Evolutionary conservation across 2,797 vertebrate genomes (phyloP), one percentile per base, ranked within the genome.

Genomic region (Acanthiza pusilla): DNA sequence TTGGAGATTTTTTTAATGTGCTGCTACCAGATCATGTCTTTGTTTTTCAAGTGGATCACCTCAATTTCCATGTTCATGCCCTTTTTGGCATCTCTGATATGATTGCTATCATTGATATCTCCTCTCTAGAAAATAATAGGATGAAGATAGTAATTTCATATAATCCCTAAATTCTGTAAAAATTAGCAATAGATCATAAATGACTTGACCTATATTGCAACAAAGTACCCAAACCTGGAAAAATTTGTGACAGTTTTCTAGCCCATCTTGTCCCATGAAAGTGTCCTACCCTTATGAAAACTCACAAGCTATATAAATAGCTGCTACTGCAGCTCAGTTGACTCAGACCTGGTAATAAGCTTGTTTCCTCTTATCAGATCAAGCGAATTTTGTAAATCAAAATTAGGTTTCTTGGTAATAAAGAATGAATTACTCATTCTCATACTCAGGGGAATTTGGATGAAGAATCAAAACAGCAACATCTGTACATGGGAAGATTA

Each of bases 1-100:
- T 1, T n/a, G 36, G 1, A 2, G 10, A 40, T 32, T n/a, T 43
- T 43, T 62, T 38, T 45, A 1, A 55, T 5, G 10, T 2, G 7
- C 2, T 83, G 17, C 4, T 82, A 11, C 72, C 8, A 36, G 30
- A 62, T 36, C 1, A 5, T 7, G 43, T 18, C 20, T 66, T 62
- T 26, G 10, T 58, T 40, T 85, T 91, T 79, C 57, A 79, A 45
- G 53, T 11, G 13, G 11, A 53, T 77, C 10, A n/a, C 10, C 19
- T 73, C n/a, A 48, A 1, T 73, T 42, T 83, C 34, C 21, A 10
- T 27, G 23, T 20, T 65, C 11, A 11, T 60, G 15, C 1, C 6
- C 21, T 65, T 74, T 85, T 61, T 77, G 14, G 4, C 13, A 47
- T 72, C 22, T 67, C 25, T 78, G 32, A 65, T n/a, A 26, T 9